Base-by-base conservation (phyloP, 2,797 vertebrate genomes). In the Halcyon smyrnensis region DNA sequence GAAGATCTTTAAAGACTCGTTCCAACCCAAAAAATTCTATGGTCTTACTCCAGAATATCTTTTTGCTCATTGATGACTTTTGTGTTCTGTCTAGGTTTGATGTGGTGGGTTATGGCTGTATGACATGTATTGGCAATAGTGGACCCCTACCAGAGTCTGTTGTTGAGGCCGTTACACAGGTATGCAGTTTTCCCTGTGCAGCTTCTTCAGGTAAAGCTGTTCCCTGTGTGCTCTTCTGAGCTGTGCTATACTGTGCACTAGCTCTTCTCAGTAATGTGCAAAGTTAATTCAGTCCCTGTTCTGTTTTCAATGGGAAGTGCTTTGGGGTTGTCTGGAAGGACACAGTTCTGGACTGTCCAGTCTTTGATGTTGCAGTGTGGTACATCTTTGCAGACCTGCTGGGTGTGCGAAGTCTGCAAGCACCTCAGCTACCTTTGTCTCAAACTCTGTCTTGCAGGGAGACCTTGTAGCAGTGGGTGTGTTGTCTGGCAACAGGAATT, bases 51-150 rank as follows among this genome's bases (percentile, higher is more conserved):
- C 34, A 63, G 39, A 43, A 16, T 20, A 70, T 4, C 9, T 63
- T 69, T 70, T 27, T 88, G 32, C 77, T 95, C 4, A 32, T 16
- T 37, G 24, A 18, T 87, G 6, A 6, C 11, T 89, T 87, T 36
- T 77, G 9, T 94, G 9, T 23, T 94, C 79, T 88, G 20, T 43
- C 15, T 80, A 99, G 99, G 92, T 99, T 99, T 97, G 99, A 99
- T 32, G 99, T 99, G 25, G 99, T 99, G 46, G 99, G 99, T 84
- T 99, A 99, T 27, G 99, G 99, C 54, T 99, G 99, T 93, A 99
- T 99, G 99, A 99, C 99, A 21, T 99, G 99, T 93, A 99, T 99
- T 80, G 99, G 99, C 84, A 99, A 99, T 97, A 99, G 99, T 24
- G 99, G 99, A 43, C 99, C 99, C 15, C 98, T 99, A 6, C 99